Evolutionary conservation across 2,888 invertebrate genomes (phyloP).

Genomic region (Cosmorhoe ocellata): DNA sequence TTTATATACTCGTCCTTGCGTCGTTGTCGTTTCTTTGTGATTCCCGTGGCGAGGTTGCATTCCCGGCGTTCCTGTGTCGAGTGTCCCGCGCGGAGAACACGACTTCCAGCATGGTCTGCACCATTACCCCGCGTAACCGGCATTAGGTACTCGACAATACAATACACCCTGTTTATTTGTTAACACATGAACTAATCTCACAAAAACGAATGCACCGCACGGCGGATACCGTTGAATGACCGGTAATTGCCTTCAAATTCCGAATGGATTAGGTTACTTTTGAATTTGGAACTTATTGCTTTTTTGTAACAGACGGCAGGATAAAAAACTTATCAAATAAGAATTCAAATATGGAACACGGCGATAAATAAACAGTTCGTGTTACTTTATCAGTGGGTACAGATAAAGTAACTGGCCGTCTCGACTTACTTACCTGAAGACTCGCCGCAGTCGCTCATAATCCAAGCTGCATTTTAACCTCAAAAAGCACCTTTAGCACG

Average conservation of each 20-base stretch:
- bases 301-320: background rate
- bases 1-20: slow-evolving; percentile 68
- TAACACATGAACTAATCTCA: slow-evolving; percentile 21
- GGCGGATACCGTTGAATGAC: slow-evolving; percentile 33
- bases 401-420: slow-evolving; percentile 67
- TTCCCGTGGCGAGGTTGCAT: slow-evolving; percentile 71
- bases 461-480: slow-evolving; percentile 81
- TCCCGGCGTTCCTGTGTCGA: slow-evolving; percentile 52
- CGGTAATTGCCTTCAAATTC: slow-evolving; percentile 32
- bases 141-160: slow-evolving; percentile 11
- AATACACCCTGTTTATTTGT: slow-evolving; percentile 28
- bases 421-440: slow-evolving; percentile 76
- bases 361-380: slow-evolving; percentile 61
- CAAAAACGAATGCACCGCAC: slow-evolving; percentile 24
- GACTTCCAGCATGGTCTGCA: slow-evolving; percentile 32
- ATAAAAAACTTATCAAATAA: slow-evolving; percentile 21
- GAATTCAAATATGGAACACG: slow-evolving; percentile 59
- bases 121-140: slow-evolving; percentile 31
- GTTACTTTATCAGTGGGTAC: slow-evolving; percentile 48
- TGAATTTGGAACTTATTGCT: slow-evolving; percentile 8
- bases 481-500: slow-evolving; percentile 76
- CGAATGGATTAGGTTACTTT: slow-evolving; percentile 26
- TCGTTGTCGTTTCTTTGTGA: slow-evolving; percentile 68
- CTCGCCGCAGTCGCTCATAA: slow-evolving; percentile 78
- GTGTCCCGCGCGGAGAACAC: slow-evolving; percentile 26